phyloP scores from a whole-genome alignment of 2,113 vertebrate species.

The Aramus guarauna region DNA sequence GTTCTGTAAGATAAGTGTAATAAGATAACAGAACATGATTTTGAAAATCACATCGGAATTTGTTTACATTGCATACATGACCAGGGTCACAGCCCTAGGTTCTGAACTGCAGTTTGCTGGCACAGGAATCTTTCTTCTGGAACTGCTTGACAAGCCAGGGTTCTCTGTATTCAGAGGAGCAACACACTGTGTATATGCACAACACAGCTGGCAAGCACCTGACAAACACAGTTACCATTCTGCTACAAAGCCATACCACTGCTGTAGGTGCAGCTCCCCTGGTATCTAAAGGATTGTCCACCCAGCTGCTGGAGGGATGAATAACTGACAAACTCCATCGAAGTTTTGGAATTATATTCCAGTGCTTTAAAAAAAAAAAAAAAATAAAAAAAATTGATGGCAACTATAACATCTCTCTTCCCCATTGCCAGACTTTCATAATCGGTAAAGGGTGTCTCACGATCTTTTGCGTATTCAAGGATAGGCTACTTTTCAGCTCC shows the following conservation, averaged over 20 bases:
- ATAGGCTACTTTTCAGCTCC: background rate
- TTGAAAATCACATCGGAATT: background rate
- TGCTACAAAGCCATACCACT: background rate
- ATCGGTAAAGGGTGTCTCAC: background rate
- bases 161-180: background rate
- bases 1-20: background rate
- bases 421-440: background rate
- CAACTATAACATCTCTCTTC: background rate
- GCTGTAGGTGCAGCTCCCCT: background rate
- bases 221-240: background rate
- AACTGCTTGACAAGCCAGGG: background rate
- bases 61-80: background rate
- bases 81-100: background rate
- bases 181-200: background rate
- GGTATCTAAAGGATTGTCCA: background rate
- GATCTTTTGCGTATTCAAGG: background rate
- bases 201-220: background rate
- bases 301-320: background rate
- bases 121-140: background rate
- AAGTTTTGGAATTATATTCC: background rate
- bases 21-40: background rate
- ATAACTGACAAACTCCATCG: background rate
- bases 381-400: rapidly evolving
- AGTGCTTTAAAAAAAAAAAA: background rate
- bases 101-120: background rate